Base-by-base conservation (phyloP, 1,140 invertebrate genomes). In the Mizuhopecten yessoensis region DNA sequence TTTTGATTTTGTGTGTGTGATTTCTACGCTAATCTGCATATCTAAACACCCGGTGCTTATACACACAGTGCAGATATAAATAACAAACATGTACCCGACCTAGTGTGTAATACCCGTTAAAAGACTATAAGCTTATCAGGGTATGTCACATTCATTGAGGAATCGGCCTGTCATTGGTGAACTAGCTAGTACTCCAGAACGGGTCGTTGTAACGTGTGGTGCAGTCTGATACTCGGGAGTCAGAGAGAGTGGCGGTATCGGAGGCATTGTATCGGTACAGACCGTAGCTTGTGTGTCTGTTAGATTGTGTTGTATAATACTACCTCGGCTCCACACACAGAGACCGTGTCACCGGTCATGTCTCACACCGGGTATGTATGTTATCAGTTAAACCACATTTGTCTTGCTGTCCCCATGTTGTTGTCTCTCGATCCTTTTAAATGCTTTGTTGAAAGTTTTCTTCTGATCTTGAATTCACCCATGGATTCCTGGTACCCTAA, bases 1-100 rank as follows among this genome's bases (percentile, higher is more conserved):
- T 75, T 57, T 75, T 75, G 57, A 75, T 75, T 75, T 75, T 75
- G 57, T 75, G 57, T 75, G 57, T 75, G 57, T 75, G 57, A 75
- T 75, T 75, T 75, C 29, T 75, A n/a, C 13, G 29, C 57, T 75
- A 75, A 75, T 75, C 57, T 75, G 57, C 57, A 75, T 75, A 75
- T 29, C 57, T 75, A 75, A 75, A 75, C 57, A 75, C 57, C 57
- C 0, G 57, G 15, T n/a, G 20, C 57, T 75, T 75, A 75, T 29
- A 75, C 23, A 75, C 57, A 75, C 57, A 75, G 20, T 13, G 13
- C n/a, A 39, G 36, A 13, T 39, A 39, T 13, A 75, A 49, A 49
- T 15, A 49, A 49, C n/a, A 75, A 29, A 75, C 57, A 75, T 75
- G 23, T n/a, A 75, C 57, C 57, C 57, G 29, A 17, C 57, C 57